A percentile compares a stretch with the other conserved stretches of the same genome.
phyloP scores from a whole-genome alignment of 1,140 invertebrate genomes.

The Adelges cooleyi region DNA sequence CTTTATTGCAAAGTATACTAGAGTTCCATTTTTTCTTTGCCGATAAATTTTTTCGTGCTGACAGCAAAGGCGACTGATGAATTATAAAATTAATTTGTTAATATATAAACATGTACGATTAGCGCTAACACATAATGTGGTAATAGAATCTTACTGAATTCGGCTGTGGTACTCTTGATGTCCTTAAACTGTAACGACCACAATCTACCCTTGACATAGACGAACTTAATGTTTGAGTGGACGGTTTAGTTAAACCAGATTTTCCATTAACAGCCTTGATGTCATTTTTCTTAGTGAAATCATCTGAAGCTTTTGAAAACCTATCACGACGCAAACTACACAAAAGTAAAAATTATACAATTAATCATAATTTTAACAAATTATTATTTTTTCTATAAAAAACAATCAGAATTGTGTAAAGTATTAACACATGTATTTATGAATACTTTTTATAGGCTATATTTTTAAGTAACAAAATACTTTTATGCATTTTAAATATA shows the following conservation, averaged over 20 bases:
- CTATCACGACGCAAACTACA: slow-evolving; percentile 10
- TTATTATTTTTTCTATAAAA: no score
- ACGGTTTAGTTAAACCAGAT: slow-evolving; percentile 30
- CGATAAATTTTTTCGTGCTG: slow-evolving; percentile 26
- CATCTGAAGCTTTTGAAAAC: background rate
- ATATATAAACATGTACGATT: no score
- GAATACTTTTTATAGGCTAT: no score
- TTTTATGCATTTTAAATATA: background rate
- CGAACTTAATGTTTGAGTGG: slow-evolving; percentile 31
- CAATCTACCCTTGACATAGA: slow-evolving; percentile 49
- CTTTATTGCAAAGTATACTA: slow-evolving; percentile 24
- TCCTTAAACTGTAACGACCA: slow-evolving; percentile 52
- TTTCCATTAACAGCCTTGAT: slow-evolving; percentile 2
- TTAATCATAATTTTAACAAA: no score
- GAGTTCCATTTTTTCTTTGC: slow-evolving; percentile 22
- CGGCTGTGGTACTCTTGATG: slow-evolving; percentile 31
- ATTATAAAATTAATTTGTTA: slow-evolving; percentile 1
- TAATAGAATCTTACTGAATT: slow-evolving; percentile 32
- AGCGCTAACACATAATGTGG: slow-evolving; percentile 29
- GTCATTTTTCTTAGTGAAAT: slow-evolving; percentile 2
- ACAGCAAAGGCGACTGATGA: slow-evolving; percentile 31
- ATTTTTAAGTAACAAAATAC: no score
- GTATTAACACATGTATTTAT: no score
- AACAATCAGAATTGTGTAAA: no score
- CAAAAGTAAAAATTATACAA: no score